Evolutionary conservation across 2,113 vertebrate genomes (phyloP), one percentile per base, ranked within the genome.

Genomic region (Oostethus manadensis): DNA sequence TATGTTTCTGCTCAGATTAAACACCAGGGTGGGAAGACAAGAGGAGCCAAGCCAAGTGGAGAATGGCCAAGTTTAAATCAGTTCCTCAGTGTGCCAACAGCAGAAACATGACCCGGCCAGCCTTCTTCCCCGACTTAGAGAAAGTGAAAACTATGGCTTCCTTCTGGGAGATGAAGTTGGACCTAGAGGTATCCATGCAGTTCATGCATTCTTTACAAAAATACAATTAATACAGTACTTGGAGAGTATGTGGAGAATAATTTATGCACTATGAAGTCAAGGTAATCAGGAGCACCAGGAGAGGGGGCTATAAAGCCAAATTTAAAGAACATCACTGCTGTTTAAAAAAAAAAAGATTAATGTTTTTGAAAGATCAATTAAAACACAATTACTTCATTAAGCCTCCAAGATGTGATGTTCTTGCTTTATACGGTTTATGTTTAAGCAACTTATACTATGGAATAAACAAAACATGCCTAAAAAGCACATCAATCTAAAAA

Each of bases 121-220:
- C 80, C 8, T 89, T 92, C 71, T 89, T 89, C 70, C 86, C 86
- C 45, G 86, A 82, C 40, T 46, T 89, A 79, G 89, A 90, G 58
- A 85, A 85, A 56, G 83, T 89, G 51, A 86, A 90, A 71, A 90
- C 74, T 22, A 84, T 90, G 77, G 80, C 77, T 57, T 87, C 80
- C 70, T 91, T 91, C 81, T 87, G 87, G 80, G 86, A 91, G 73
- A 82, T 83, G 77, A 89, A 87, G 77, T 76, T 62, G 26, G 70
- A 83, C 22, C 45, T 63, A 38, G 48, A 80, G 59, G 67, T 70
- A 76, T 65, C 33, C 18, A 48, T 29, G 18, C 5, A 60, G 10
- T 17, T 29, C 6, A 26, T 53, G 1, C 53, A 58, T 58, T 57
- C 2, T 17, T 23, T 23, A 42, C 45, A 2, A 47, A 50, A 43